These are phyloP conservation scores for Cricetomys ansorgei DNA, from an alignment of 2,113 vertebrate species.

Conservation along the genomic window DNA sequence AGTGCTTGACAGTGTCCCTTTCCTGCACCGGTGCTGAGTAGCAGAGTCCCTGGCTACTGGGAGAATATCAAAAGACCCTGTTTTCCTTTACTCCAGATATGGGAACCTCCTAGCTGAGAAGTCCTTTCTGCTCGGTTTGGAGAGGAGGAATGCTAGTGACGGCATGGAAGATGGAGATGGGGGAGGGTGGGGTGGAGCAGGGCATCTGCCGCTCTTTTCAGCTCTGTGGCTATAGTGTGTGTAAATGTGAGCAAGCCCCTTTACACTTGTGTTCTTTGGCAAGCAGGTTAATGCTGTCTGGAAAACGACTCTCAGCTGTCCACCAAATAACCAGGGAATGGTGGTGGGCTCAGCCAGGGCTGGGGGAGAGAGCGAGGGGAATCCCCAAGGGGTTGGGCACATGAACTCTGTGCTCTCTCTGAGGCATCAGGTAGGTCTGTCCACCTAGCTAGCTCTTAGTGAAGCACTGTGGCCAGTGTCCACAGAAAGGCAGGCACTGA, in stretches of 20 bases:
- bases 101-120: neutral
- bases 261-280: neutral
- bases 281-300: neutral
- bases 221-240: neutral
- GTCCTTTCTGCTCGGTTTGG: neutral
- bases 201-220: neutral
- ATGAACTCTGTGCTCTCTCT: neutral
- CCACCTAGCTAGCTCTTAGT: neutral
- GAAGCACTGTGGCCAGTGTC: neutral
- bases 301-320: neutral
- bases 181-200: too few relatives aligned
- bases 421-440: neutral
- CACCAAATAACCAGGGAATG: neutral
- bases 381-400: too few relatives aligned
- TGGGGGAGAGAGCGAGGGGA: accelerated
- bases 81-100: neutral
- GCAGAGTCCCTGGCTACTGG: neutral
- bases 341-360: too few relatives aligned
- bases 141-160: neutral
- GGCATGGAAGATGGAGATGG: neutral
- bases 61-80: neutral
- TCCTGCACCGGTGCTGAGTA: neutral
- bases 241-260: neutral
- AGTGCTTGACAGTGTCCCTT: neutral
- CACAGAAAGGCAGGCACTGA: neutral